Evolutionary conservation across 2,888 invertebrate species (phyloP).

Genomic region (Tenthredo mesomela): DNA sequence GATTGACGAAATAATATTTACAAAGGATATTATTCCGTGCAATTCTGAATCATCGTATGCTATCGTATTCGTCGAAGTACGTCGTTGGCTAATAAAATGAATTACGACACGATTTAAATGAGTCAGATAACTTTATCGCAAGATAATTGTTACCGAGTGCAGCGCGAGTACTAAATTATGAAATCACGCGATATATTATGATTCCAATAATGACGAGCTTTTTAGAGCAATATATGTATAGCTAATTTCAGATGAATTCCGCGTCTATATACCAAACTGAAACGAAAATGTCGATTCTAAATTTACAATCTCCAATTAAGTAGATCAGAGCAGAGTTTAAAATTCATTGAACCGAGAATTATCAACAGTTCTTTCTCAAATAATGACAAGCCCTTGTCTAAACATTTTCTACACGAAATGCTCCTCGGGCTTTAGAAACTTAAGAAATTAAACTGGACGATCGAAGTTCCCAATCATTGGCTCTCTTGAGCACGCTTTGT

Average conservation of each 20-base stretch:
- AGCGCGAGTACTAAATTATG: background rate
- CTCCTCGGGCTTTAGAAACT: background rate
- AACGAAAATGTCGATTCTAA: constrained; percentile 8
- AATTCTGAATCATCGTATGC: background rate
- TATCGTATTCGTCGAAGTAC: background rate
- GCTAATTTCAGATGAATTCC: constrained; percentile 1
- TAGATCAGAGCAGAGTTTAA: background rate
- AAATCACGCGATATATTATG: background rate
- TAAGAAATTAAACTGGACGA: constrained; percentile 57
- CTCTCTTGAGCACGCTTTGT: constrained; percentile 59
- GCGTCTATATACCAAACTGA: background rate
- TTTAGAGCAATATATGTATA: background rate
- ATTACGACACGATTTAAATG: background rate
- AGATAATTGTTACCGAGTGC: background rate
- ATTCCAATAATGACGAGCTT: background rate
- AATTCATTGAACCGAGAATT: background rate
- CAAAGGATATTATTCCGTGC: background rate
- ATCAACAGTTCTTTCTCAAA: background rate
- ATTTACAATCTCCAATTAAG: background rate
- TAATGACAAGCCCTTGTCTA: background rate
- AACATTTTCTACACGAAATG: background rate
- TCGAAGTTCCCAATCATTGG: constrained; percentile 55
- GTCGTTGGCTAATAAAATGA: background rate
- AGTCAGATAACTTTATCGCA: background rate
- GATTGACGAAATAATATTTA: background rate